A percentile compares a stretch with the other conserved stretches of the same genome.
Evolutionary conservation across 2,113 vertebrate species (phyloP).

Genomic region (Gracilinanus agilis): DNA sequence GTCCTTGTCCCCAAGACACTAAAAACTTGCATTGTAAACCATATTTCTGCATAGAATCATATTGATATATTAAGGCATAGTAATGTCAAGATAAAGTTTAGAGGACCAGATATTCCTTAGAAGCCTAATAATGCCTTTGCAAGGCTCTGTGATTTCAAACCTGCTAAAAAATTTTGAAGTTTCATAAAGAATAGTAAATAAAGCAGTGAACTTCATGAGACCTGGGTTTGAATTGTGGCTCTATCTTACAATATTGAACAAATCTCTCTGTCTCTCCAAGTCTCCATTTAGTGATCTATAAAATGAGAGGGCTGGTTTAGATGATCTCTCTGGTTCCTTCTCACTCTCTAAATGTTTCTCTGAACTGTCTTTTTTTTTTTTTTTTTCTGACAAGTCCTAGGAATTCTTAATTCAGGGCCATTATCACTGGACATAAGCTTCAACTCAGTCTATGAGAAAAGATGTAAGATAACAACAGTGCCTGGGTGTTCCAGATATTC

Average conservation of each 20-base stretch:
- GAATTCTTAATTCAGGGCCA: background rate
- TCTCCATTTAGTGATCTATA: background rate
- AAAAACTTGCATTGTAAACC: background rate
- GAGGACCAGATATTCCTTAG: background rate
- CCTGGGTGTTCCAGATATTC: background rate
- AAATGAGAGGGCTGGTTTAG: background rate
- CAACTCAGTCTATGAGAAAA: background rate
- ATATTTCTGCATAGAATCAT: background rate
- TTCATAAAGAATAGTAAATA: background rate
- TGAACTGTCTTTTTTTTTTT: background rate
- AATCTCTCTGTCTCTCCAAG: background rate
- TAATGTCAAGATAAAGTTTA: background rate
- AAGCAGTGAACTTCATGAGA: background rate
- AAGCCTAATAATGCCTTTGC: background rate
- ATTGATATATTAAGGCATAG: background rate
- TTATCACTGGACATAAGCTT: background rate
- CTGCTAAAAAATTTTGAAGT: background rate
- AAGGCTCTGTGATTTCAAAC: background rate
- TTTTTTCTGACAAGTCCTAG: background rate
- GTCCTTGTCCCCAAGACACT: background rate
- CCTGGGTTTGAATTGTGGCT: background rate
- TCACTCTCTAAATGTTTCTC: background rate
- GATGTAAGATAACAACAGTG: background rate
- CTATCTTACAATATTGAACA: background rate
- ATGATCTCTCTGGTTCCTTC: background rate